phyloP scores from a whole-genome alignment of 2,888 invertebrate species.

The Ptilodon capucinus region DNA sequence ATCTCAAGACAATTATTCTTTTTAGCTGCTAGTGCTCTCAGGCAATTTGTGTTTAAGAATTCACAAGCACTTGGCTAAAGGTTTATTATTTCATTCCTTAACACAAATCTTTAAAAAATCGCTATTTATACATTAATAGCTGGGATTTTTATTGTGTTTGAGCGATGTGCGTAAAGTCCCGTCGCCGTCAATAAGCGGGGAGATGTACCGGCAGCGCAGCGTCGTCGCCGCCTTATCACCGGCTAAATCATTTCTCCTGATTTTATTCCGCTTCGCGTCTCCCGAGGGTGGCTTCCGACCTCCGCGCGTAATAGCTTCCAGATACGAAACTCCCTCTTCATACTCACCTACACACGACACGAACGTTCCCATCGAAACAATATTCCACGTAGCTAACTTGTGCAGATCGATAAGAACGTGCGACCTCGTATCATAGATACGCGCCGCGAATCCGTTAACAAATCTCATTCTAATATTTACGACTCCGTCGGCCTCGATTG shows the following conservation, averaged over 20 bases:
- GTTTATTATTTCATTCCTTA: too few species aligned
- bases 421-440: slow-evolving; percentile 56
- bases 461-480: slow-evolving; percentile 47
- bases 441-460: slow-evolving; percentile 46
- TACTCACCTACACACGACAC: slow-evolving; percentile 61
- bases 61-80: too few species aligned
- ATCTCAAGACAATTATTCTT: too few species aligned
- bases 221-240: slow-evolving; percentile 56
- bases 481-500: slow-evolving; percentile 49
- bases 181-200: slow-evolving; percentile 52
- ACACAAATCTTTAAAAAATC: too few species aligned
- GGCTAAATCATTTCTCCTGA: slow-evolving; percentile 73
- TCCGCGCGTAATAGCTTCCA: slow-evolving; percentile 66
- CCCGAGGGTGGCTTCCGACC: slow-evolving; percentile 51
- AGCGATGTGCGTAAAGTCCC: slow-evolving; percentile 60
- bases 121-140: neutral
- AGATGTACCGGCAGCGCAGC: slow-evolving; percentile 39
- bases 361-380: slow-evolving; percentile 69
- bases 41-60: too few species aligned
- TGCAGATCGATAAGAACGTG: slow-evolving; percentile 57
- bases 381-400: slow-evolving; percentile 63
- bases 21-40: too few species aligned
- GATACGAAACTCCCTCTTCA: slow-evolving; percentile 55
- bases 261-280: slow-evolving; percentile 64
- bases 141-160: slow-evolving; percentile 47